Conservation (phyloP, 2,797 vertebrate genomes). For the Poliocrania exsul region DNA sequence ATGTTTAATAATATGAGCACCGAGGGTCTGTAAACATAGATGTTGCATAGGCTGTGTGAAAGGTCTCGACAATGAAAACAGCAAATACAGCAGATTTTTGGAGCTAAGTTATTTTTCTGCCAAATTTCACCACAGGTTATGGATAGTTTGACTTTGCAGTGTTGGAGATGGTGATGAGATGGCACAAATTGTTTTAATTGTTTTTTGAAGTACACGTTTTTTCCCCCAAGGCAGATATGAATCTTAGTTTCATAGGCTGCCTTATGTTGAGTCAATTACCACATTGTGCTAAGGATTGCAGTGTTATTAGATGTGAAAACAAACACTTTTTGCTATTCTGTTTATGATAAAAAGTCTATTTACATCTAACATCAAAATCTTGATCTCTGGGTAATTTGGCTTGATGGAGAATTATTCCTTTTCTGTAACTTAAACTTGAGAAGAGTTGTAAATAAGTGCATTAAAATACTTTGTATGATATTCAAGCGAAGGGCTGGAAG, state of each 20-base stretch:
- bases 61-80: slow-evolving; percentile 60
- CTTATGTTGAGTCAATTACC: slow-evolving; percentile 20
- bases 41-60: slow-evolving; percentile 52
- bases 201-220: slow-evolving; percentile 14
- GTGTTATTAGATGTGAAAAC: background rate
- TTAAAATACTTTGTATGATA: background rate
- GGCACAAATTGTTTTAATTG: slow-evolving; percentile 65
- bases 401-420: background rate
- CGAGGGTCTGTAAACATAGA: slow-evolving; percentile 72
- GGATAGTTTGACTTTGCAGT: slow-evolving; percentile 33
- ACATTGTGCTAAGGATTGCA: background rate
- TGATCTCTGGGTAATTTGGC: background rate
- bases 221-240: slow-evolving; percentile 21
- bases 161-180: slow-evolving; percentile 17
- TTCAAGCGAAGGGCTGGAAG: background rate
- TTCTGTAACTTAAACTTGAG: background rate
- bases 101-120: slow-evolving; percentile 68
- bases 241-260: background rate
- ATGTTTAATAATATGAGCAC: slow-evolving; percentile 74
- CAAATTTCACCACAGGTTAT: slow-evolving; percentile 51
- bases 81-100: slow-evolving; percentile 68
- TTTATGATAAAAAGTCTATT: background rate
- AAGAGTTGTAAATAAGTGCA: background rate
- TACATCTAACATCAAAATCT: background rate
- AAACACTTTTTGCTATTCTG: background rate